Base-by-base conservation (phyloP, 2,797 vertebrate genomes). In the Bucorvus abyssinicus region DNA sequence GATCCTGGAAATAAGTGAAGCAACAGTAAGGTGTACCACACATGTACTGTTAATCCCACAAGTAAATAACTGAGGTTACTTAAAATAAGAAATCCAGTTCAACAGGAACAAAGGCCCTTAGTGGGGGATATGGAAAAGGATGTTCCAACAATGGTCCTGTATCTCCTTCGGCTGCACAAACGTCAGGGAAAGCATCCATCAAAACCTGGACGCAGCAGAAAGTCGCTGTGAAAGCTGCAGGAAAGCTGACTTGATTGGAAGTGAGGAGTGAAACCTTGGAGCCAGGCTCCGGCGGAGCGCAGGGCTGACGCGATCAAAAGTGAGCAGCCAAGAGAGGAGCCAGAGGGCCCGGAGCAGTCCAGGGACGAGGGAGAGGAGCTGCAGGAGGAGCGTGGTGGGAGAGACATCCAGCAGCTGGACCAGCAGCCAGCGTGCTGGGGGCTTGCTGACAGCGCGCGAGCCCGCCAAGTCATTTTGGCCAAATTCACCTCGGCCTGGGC, bases 241-340 rank as follows among this genome's bases (percentile, higher is more conserved):
- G 78, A 92, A 95, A 89, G 84, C 87, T 49, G 87, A 77, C 45
- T 79, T 50, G 92, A 82, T 79, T 14, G 23, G 82, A 85, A 87
- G 89, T 38, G 89, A 94, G 94, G 91, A 91, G 71, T 5, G 71
- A 94, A 92, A 94, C 87, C 93, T 83, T 85, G 94, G 87, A 89
- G 92, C 79, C 84, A 89, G 82, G 92, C 83, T 93, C 78, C 0
- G 3, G 69, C 7, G 1, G 60, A 69, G 49, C 1, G 1, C 14
- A 23, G 73, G 64, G 50, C 90, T 93, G 91, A 95, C 49, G 69
- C 24, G 87, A 93, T 36, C 19, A 38, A 77, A 87, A 87, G 71
- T 0, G 21, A 95, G 92, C 59, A 50, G 92, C 70, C 17, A 11
- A 60, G 87, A 83, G 73, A 87, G 40, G 86, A 94, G 91, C 56